Conservation (phyloP, 2,113 vertebrate species). For the Tragelaphus strepsiceros region DNA sequence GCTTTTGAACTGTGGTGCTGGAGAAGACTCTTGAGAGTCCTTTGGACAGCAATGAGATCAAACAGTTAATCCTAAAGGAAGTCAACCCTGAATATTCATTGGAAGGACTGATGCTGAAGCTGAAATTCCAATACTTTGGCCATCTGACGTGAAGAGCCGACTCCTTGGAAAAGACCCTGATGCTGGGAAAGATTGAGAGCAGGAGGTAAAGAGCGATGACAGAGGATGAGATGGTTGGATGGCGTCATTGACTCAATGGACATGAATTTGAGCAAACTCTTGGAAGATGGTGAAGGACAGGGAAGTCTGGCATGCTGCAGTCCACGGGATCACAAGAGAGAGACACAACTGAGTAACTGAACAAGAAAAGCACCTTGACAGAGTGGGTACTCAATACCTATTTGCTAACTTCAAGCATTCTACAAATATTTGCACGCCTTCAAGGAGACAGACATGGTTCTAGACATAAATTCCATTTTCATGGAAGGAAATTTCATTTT, state of each 20-base stretch:
- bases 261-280: not conserved
- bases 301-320: not conserved
- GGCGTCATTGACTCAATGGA: not conserved
- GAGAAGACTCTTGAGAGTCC: not conserved
- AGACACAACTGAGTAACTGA: not conserved
- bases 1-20: not conserved
- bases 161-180: not conserved
- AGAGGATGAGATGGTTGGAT: not conserved
- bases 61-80: not conserved
- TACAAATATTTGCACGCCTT: constrained; percentile 39
- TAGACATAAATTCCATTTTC: not conserved
- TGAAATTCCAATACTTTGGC: not conserved
- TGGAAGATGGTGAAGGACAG: not conserved
- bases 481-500: not conserved
- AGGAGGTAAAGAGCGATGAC: accelerated
- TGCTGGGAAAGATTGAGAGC: not conserved
- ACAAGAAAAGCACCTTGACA: not conserved
- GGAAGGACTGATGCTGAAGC: not conserved
- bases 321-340: not conserved
- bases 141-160: accelerated
- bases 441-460: not conserved
- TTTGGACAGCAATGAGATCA: not conserved
- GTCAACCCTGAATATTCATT: not conserved
- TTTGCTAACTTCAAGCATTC: constrained; percentile 24
- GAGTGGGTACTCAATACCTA: not conserved